Evolutionary conservation across 2,113 vertebrate species (phyloP).

Genomic region (Dolichallabes microphthalmus): DNA sequence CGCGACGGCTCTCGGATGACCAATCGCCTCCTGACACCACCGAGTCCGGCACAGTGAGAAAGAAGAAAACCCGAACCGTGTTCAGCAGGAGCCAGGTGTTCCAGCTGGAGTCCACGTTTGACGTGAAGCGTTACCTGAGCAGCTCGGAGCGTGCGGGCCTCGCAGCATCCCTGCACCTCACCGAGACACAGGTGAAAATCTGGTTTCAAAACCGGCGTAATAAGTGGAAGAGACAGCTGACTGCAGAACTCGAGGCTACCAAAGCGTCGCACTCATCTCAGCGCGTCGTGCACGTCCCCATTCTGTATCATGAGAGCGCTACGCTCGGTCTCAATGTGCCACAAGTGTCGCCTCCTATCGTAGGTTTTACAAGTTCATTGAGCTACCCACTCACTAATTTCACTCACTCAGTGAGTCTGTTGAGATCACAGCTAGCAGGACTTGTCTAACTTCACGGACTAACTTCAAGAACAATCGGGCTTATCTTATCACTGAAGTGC

Average conservation of each 20-base stretch:
- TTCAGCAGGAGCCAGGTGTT: conserved; percentile 88
- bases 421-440: conserved; percentile 87
- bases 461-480: background rate
- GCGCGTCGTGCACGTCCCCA: conserved; percentile 87
- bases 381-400: conserved; percentile 83
- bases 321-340: conserved; percentile 76
- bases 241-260: conserved; percentile 84
- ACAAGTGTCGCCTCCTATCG: conserved; percentile 72
- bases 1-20: conserved; percentile 45
- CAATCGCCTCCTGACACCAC: conserved; percentile 53
- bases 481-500: conserved; percentile 52
- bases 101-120: conserved; percentile 86
- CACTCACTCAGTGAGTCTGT: conserved; percentile 78
- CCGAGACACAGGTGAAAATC: conserved; percentile 90
- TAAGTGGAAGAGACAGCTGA: conserved; percentile 89
- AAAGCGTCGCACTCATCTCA: conserved; percentile 79
- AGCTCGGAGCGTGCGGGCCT: conserved; percentile 84
- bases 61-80: conserved; percentile 88
- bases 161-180: conserved; percentile 81
- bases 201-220: conserved; percentile 91
- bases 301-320: conserved; percentile 86
- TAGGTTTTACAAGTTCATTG: conserved; percentile 77
- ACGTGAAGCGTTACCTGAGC: conserved; percentile 86
- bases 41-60: conserved; percentile 64
- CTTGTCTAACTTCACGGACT: conserved; percentile 74